Evolutionary conservation across 92 coral and sea anemone genomes (phyloP).

Genomic region (Chrysogorgia sp.): DNA sequence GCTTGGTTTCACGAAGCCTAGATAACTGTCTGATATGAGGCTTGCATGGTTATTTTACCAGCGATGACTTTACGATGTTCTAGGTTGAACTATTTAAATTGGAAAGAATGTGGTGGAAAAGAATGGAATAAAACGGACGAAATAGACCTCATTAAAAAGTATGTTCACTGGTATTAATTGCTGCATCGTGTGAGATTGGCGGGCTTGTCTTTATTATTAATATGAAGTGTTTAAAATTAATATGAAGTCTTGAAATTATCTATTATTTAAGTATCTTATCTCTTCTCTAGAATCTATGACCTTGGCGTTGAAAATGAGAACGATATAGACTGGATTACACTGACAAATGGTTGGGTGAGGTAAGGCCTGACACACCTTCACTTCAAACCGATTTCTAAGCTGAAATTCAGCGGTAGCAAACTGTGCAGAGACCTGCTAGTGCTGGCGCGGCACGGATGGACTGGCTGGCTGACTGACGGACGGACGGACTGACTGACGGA

Average conservation of each 20-base stretch:
- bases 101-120: constrained; percentile 98
- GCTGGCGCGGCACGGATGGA: too few relatives aligned
- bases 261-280: neutral
- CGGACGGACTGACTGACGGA: too few relatives aligned
- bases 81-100: constrained; percentile 94
- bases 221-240: too few relatives aligned
- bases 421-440: too few relatives aligned
- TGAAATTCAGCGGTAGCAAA: too few relatives aligned
- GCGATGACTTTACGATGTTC: too few relatives aligned
- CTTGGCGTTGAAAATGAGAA: constrained; percentile 83
- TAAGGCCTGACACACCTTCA: constrained; percentile 25
- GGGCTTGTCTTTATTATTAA: too few relatives aligned
- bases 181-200: neutral
- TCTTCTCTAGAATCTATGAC: constrained; percentile 67
- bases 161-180: neutral
- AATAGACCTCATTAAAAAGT: constrained; percentile 89
- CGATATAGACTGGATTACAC: constrained; percentile 79
- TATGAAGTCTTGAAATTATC: neutral
- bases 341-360: constrained; percentile 93
- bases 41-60: too few relatives aligned
- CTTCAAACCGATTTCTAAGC: too few relatives aligned
- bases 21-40: neutral
- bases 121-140: constrained; percentile 99
- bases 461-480: too few relatives aligned
- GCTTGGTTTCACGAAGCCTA: neutral